Conservation (phyloP, 2,113 vertebrate species). For the Pyxicephalus adspersus region DNA sequence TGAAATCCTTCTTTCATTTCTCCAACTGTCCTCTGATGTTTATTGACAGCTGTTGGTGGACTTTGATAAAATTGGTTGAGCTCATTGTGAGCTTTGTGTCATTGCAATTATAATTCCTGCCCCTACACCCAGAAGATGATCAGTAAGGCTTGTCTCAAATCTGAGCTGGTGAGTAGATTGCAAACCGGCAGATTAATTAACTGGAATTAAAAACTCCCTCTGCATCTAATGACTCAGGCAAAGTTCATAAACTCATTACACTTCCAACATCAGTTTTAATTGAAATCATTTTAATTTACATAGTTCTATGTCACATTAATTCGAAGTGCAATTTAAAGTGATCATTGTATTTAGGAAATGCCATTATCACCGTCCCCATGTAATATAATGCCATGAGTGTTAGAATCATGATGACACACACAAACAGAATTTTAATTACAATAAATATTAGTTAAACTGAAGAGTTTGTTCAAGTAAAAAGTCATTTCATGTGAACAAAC, state of each 20-base stretch:
- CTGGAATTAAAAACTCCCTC: constrained; percentile 36
- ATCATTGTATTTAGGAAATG: constrained; percentile 22
- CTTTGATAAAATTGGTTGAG: not conserved
- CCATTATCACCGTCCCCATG: constrained; percentile 1
- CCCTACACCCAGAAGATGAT: not conserved
- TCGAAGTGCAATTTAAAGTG: constrained; percentile 30
- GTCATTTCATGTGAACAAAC: not conserved
- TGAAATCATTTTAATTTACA: constrained; percentile 40
- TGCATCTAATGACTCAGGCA: constrained; percentile 10
- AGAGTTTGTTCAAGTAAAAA: not conserved
- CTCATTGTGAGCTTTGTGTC: not conserved
- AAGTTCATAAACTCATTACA: constrained; percentile 48
- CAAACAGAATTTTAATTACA: not conserved
- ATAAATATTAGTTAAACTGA: not conserved
- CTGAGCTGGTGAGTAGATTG: not conserved
- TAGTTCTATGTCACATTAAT: constrained; percentile 29
- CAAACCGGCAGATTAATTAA: constrained; percentile 29
- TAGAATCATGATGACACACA: not conserved
- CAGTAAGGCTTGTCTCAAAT: not conserved
- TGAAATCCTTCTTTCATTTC: too few relatives aligned
- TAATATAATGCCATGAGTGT: constrained; percentile 6
- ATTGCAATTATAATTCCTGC: not conserved
- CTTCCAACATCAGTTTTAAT: constrained; percentile 43
- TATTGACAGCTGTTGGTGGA: too few relatives aligned
- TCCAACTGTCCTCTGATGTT: too few relatives aligned